Percentiles rank a stretch among this genome's conserved stretches.
Evolutionary conservation across 2,113 vertebrate genomes (phyloP).

Genomic region (Alouatta palliata): DNA sequence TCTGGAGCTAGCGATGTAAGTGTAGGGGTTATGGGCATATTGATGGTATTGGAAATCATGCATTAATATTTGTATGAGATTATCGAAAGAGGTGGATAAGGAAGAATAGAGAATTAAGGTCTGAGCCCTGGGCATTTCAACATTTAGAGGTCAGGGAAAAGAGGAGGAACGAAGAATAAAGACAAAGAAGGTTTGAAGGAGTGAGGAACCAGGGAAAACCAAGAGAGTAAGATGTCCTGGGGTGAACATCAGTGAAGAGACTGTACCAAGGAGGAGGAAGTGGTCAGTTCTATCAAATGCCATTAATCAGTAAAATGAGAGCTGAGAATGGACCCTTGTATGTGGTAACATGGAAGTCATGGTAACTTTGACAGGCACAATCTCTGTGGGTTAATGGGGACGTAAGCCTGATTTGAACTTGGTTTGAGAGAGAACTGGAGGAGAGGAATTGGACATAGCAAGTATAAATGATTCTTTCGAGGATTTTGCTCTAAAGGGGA

Average conservation of each 20-base stretch:
- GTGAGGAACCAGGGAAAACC: not conserved
- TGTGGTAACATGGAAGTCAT: not conserved
- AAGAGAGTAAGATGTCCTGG: not conserved
- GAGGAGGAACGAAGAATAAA: not conserved
- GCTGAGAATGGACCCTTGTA: not conserved
- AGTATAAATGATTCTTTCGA: not conserved
- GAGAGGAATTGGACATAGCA: not conserved
- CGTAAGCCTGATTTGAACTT: not conserved
- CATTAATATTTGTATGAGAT: not conserved
- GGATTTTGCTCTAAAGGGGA: not conserved
- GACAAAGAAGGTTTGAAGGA: not conserved
- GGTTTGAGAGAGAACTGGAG: not conserved
- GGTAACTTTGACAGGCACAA: not conserved
- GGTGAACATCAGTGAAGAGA: not conserved
- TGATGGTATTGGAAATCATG: not conserved
- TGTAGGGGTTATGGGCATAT: not conserved
- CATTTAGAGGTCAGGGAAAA: not conserved
- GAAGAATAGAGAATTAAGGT: not conserved
- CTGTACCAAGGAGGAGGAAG: not conserved
- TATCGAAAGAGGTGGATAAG: not conserved
- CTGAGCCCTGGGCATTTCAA: not conserved
- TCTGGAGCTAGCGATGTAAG: not conserved
- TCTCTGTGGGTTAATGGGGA: not conserved
- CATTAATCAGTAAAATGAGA: not conserved
- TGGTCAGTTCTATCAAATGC: not conserved